These are phyloP conservation scores for Cryptocephalus primarius DNA, from an alignment of 2,888 invertebrate species.

Conservation along the genomic window DNA sequence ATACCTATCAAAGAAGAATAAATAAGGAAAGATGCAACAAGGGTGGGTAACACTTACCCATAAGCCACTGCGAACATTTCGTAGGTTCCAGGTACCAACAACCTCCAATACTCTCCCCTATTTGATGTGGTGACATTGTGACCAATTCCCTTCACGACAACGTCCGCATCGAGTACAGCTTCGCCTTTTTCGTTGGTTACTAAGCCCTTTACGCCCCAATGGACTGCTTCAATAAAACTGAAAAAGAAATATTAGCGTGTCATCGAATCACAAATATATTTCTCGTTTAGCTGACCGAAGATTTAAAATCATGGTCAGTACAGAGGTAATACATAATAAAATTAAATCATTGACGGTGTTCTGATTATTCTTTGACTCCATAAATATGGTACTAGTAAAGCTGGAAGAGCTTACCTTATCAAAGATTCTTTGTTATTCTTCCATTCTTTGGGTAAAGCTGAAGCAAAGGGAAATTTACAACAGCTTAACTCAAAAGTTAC, in stretches of 20 bases:
- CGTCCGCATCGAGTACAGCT: constrained; percentile 61
- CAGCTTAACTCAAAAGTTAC: constrained; percentile 95
- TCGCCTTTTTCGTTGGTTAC: constrained; percentile 50
- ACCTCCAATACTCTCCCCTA: constrained; percentile 88
- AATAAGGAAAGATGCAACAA: background rate
- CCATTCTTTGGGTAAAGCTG: constrained; percentile 71
- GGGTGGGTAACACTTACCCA: constrained; percentile 45
- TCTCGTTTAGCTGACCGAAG: too few relatives aligned
- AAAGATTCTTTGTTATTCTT: constrained; percentile 73
- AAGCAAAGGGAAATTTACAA: constrained; percentile 78
- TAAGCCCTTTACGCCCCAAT: constrained; percentile 58
- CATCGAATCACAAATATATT: too few relatives aligned
- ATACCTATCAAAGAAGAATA: constrained; percentile 37
- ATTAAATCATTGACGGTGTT: too few relatives aligned
- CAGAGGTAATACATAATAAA: too few relatives aligned
- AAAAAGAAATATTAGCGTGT: constrained; percentile 30
- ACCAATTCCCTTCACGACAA: constrained; percentile 64
- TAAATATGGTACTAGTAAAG: too few relatives aligned
- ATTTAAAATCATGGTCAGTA: too few relatives aligned
- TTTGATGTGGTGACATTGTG: constrained; percentile 71
- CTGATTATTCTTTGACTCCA: too few relatives aligned
- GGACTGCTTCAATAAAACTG: constrained; percentile 70
- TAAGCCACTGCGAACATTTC: constrained; percentile 58
- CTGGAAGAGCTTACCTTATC: constrained; percentile 3
- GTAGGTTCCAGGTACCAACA: constrained; percentile 82